These are phyloP conservation scores for Hypocryptadius cinnamomeus DNA, from an alignment of 2,113 vertebrate species.

Conservation along the genomic window DNA sequence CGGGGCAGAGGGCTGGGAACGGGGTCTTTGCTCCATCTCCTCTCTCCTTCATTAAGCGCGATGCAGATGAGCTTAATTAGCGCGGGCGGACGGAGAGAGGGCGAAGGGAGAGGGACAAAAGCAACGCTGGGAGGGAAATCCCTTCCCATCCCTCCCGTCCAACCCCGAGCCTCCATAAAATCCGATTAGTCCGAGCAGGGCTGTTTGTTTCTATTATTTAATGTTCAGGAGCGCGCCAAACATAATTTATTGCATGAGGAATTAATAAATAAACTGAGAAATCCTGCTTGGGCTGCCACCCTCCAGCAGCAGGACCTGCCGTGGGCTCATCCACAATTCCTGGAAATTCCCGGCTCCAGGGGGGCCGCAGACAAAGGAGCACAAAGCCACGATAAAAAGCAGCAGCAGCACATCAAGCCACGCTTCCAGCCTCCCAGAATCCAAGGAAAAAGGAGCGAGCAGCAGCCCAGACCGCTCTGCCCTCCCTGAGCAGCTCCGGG, in stretches of 20 bases:
- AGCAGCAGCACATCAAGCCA: background rate
- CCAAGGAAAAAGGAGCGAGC: background rate
- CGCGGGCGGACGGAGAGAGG: background rate
- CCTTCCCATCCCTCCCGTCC: background rate
- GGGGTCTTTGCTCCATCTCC: background rate
- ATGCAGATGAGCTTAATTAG: constrained; percentile 10
- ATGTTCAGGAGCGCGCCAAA: background rate
- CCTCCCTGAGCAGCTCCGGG: background rate
- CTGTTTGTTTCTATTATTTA: background rate
- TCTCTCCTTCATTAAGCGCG: background rate
- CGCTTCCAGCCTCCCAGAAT: background rate
- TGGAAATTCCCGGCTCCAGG: background rate
- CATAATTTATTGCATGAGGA: background rate
- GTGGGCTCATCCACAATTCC: background rate
- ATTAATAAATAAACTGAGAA: background rate
- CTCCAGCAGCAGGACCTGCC: background rate
- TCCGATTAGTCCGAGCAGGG: background rate
- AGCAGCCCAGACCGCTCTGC: background rate
- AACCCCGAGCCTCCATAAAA: background rate
- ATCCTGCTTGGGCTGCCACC: background rate
- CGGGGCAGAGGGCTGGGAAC: background rate
- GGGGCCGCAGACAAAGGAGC: background rate
- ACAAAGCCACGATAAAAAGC: background rate
- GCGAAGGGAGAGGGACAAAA: background rate
- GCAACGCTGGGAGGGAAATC: background rate